Percentiles rank a stretch among this genome's conserved stretches.
phyloP scores from a whole-genome alignment of 2,888 invertebrate species.

The Hydraecia micacea region DNA sequence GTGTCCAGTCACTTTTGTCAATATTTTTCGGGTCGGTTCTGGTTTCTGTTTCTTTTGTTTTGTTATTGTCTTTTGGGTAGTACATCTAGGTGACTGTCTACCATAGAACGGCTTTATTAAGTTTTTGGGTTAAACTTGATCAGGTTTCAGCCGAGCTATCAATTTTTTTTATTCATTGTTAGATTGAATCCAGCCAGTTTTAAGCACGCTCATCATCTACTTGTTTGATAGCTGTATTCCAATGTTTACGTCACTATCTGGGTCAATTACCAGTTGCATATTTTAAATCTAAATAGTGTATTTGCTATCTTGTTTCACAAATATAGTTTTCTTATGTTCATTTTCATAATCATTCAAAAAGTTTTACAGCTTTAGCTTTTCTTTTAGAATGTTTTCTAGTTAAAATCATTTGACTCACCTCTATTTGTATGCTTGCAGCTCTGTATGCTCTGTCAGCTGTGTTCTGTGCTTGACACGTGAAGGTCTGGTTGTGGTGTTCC shows the following conservation, averaged over 20 bases:
- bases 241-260: neutral
- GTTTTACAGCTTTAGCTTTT: neutral
- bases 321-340: neutral
- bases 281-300: neutral
- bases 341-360: neutral
- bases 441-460: constrained; percentile 96
- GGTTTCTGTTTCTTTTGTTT: constrained; percentile 39
- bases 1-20: constrained; percentile 63
- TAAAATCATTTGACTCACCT: constrained; percentile 88
- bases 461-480: constrained; percentile 97
- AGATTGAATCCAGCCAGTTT: neutral
- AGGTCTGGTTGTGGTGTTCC: constrained; percentile 96
- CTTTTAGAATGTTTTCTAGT: too few species aligned
- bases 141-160: neutral
- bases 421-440: constrained; percentile 94
- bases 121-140: neutral
- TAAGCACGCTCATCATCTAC: neutral
- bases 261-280: neutral
- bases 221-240: neutral
- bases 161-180: neutral
- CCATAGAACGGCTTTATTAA: neutral
- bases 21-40: constrained; percentile 55
- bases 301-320: neutral
- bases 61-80: constrained; percentile 22
- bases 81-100: neutral